Conservation (phyloP, 1,140 invertebrate genomes). For the Chrysomallon squamiferum region DNA sequence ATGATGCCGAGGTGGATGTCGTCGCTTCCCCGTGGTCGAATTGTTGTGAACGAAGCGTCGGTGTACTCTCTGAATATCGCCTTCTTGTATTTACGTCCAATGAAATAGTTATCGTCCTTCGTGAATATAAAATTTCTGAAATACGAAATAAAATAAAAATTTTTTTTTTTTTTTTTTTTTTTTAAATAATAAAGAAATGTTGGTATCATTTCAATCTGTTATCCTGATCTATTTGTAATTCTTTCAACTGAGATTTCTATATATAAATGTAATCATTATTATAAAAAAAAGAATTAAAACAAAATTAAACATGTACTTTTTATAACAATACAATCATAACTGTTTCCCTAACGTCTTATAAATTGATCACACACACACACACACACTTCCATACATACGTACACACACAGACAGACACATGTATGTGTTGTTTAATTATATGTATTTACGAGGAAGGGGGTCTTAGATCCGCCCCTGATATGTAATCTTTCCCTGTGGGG, state of each 20-base stretch:
- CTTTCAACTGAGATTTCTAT: neutral
- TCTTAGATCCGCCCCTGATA: constrained; percentile 18
- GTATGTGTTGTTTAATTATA: too few relatives aligned
- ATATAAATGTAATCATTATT: too few relatives aligned
- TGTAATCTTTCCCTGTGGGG: constrained; percentile 34
- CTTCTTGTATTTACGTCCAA: constrained; percentile 44
- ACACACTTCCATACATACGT: too few relatives aligned
- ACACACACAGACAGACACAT: too few relatives aligned
- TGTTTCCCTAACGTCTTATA: too few relatives aligned
- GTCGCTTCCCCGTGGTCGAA: constrained; percentile 1
- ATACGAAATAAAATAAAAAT: neutral
- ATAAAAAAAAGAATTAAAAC: too few relatives aligned
- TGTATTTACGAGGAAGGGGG: constrained; percentile 19
- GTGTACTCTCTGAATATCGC: constrained; percentile 47
- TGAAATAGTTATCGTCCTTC: constrained; percentile 21
- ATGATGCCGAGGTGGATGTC: constrained; percentile 33
- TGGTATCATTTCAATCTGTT: too few relatives aligned
- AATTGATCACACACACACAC: too few relatives aligned
- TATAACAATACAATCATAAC: too few relatives aligned
- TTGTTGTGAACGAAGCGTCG: constrained; percentile 31
- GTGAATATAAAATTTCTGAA: constrained; percentile 23
- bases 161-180: neutral
- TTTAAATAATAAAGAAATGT: neutral
- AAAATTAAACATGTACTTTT: too few relatives aligned
- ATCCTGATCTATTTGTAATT: neutral